These are phyloP conservation scores for Tenualosa ilisha DNA, from an alignment of 2,797 vertebrate species.

Conservation along the genomic window DNA sequence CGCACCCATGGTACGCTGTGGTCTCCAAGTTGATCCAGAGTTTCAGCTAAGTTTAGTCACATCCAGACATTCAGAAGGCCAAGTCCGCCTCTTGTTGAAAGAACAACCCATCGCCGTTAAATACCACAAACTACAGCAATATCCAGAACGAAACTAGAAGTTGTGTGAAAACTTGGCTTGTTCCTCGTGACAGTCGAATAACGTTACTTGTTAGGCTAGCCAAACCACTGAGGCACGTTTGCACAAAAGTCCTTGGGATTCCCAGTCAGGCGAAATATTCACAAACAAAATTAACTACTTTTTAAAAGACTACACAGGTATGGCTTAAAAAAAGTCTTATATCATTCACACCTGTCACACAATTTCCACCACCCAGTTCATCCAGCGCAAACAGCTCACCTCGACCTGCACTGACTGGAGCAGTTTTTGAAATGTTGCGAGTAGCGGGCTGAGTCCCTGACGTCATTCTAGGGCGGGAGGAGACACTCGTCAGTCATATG, in stretches of 20 bases:
- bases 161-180: background rate
- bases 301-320: background rate
- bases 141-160: background rate
- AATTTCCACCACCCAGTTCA: background rate
- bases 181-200: background rate
- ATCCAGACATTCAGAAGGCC: background rate
- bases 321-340: background rate
- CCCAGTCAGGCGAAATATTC: background rate
- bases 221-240: background rate
- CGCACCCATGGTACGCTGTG: background rate
- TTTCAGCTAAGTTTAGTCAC: background rate
- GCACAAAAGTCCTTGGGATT: background rate
- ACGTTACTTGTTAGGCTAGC: background rate
- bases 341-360: background rate
- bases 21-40: background rate
- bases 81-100: background rate
- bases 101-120: background rate
- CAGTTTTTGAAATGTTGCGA: constrained; percentile 51
- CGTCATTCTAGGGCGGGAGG: constrained; percentile 35
- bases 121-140: background rate
- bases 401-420: constrained; percentile 22
- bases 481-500: background rate
- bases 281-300: background rate
- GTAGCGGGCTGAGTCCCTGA: constrained; percentile 27
- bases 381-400: background rate